These are phyloP conservation scores for Lutjanus argentimaculatus DNA, from an alignment of 2,797 vertebrate genomes.

Conservation along the genomic window DNA sequence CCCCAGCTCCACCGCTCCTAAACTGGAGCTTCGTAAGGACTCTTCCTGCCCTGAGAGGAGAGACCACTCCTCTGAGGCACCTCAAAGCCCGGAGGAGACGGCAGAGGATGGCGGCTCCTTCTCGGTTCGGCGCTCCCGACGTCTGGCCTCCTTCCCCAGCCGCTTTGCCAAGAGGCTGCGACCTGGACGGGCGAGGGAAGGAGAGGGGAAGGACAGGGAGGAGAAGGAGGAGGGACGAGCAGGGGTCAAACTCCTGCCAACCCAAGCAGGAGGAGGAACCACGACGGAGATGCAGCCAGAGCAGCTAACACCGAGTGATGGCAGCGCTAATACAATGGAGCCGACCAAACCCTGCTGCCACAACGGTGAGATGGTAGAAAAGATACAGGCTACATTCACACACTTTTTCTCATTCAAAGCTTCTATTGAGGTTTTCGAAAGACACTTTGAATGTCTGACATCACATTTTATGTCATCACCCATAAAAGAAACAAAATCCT, in stretches of 20 bases:
- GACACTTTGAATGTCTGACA: background rate
- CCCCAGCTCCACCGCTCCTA: constrained; percentile 28
- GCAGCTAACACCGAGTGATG: background rate
- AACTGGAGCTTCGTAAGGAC: constrained; percentile 76
- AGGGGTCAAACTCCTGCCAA: constrained; percentile 57
- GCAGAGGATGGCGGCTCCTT: constrained; percentile 79
- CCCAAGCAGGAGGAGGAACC: constrained; percentile 61
- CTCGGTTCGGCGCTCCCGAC: constrained; percentile 93
- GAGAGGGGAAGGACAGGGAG: constrained; percentile 45
- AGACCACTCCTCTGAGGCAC: constrained; percentile 32
- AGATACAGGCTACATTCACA: background rate
- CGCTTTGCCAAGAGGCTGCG: constrained; percentile 88
- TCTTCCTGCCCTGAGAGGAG: constrained; percentile 55
- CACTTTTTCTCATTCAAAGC: background rate
- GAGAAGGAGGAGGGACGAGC: constrained; percentile 58
- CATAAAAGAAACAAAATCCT: too few relatives aligned
- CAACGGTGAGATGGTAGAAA: constrained; percentile 68
- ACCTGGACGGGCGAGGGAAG: constrained; percentile 51
- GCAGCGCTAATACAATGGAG: constrained; percentile 36
- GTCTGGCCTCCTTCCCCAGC: constrained; percentile 92
- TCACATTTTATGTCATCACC: too few relatives aligned
- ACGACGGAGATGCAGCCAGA: constrained; percentile 47
- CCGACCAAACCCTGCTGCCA: constrained; percentile 72
- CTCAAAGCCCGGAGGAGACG: constrained; percentile 50
- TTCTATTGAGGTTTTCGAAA: too few relatives aligned